These are phyloP conservation scores for Thermophis baileyi DNA, from an alignment of 2,113 vertebrate species.

Conservation along the genomic window DNA sequence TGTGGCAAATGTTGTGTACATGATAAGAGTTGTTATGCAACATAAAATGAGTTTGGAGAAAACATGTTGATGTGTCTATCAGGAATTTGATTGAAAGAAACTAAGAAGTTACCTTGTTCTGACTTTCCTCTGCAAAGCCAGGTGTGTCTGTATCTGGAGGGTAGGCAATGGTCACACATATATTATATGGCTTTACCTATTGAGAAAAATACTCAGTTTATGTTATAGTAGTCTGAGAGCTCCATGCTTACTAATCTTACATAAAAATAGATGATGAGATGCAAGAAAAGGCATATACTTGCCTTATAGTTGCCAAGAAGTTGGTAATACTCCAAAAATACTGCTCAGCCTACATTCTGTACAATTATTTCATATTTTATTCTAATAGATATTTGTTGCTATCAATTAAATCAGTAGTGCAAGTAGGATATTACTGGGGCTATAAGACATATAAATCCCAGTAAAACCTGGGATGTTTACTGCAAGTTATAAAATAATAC, in stretches of 20 bases:
- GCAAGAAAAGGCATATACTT: not conserved
- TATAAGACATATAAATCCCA: not conserved
- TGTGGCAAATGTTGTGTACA: not conserved
- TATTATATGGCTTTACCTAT: slow-evolving; percentile 97
- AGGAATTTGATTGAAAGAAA: not conserved
- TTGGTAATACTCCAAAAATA: not conserved
- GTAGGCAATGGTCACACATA: slow-evolving; percentile 91
- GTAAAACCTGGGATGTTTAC: not conserved
- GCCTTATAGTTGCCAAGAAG: not conserved
- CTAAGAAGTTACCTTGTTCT: slow-evolving; percentile 80
- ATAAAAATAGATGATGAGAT: not conserved
- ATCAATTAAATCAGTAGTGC: not conserved
- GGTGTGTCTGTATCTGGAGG: slow-evolving; percentile 98
- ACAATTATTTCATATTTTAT: not conserved
- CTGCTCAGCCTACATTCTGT: not conserved
- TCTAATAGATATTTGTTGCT: no score
- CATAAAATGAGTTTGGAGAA: not conserved
- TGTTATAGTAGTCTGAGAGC: not conserved
- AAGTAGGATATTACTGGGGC: not conserved
- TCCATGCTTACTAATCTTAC: not conserved
- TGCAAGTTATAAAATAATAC: not conserved
- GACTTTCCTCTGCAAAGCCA: slow-evolving; percentile 87
- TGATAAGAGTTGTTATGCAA: not conserved
- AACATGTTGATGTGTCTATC: not conserved
- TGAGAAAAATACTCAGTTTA: slow-evolving; percentile 24